A percentile compares a stretch with the other conserved stretches of the same genome.
Evolutionary conservation across 2,797 vertebrate genomes (phyloP).

Genomic region (Acrocephalus scirpaceus): DNA sequence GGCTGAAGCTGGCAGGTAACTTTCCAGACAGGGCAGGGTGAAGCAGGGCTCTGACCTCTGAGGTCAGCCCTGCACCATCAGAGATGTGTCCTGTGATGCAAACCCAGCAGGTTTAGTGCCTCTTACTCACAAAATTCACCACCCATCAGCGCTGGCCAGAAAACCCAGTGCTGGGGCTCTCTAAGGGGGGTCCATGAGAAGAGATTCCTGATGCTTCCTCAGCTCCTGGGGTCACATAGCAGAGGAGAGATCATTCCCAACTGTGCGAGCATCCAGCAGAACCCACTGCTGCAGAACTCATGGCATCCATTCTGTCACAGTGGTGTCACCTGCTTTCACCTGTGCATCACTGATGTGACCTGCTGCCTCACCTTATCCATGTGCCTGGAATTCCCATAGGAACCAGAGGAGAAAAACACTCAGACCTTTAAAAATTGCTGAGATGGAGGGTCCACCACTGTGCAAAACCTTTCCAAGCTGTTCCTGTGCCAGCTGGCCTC

Average conservation of each 20-base stretch:
- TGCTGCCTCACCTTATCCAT: neutral
- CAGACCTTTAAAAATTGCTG: neutral
- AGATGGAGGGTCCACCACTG: neutral
- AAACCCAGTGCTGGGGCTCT: neutral
- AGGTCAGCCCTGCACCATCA: neutral
- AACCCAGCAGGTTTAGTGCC: neutral
- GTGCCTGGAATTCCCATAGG: neutral
- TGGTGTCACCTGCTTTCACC: neutral
- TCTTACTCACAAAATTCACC: neutral
- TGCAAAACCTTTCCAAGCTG: neutral
- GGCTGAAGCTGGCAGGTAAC: neutral
- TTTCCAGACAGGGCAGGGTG: neutral
- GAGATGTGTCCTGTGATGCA: neutral
- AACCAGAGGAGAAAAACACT: neutral
- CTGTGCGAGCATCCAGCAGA: neutral
- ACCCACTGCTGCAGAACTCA: fast-evolving
- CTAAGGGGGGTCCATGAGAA: neutral
- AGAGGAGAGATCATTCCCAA: fast-evolving
- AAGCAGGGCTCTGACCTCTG: neutral
- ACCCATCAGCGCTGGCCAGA: neutral
- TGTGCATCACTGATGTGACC: neutral
- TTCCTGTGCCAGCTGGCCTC: neutral
- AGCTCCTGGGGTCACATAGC: neutral
- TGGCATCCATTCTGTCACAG: neutral
- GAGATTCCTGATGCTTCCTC: neutral